These are phyloP conservation scores for Spea hammondii DNA, from an alignment of 2,797 vertebrate species.

Conservation along the genomic window DNA sequence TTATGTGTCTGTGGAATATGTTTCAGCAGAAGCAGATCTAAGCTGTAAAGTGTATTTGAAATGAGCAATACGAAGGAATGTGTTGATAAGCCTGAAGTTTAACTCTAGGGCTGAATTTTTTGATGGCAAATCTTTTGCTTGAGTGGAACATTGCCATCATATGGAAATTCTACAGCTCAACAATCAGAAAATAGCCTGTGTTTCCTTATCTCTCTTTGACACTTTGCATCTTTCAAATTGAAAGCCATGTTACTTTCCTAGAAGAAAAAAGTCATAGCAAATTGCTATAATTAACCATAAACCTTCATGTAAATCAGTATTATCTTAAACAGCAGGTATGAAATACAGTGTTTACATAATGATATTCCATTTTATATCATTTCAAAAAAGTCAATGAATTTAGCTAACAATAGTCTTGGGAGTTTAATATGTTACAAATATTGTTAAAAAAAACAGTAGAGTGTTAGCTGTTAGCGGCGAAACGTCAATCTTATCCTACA, in stretches of 20 bases:
- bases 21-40: conserved; percentile 43
- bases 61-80: conserved; percentile 49
- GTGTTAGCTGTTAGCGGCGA: no score
- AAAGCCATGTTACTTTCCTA: conserved; percentile 18
- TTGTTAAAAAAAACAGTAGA: no score
- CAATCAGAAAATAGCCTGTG: conserved; percentile 40
- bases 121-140: conserved; percentile 50
- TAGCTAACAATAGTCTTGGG: no score
- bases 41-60: conserved; percentile 51
- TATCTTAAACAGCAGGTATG: background rate
- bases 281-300: no score
- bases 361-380: no score
- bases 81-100: conserved; percentile 49
- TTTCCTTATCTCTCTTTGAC: conserved; percentile 37
- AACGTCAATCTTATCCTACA: no score
- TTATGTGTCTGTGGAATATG: conserved; percentile 46
- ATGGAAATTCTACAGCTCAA: conserved; percentile 38
- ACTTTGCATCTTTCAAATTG: conserved; percentile 37
- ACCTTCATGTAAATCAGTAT: no score
- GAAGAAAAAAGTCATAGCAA: conserved; percentile 30
- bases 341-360: background rate
- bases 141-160: conserved; percentile 41
- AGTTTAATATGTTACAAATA: no score
- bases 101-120: conserved; percentile 51
- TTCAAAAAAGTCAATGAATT: no score